These are phyloP conservation scores for Drosophila anceps DNA, from an alignment of 2,888 invertebrate genomes.

Conservation along the genomic window DNA sequence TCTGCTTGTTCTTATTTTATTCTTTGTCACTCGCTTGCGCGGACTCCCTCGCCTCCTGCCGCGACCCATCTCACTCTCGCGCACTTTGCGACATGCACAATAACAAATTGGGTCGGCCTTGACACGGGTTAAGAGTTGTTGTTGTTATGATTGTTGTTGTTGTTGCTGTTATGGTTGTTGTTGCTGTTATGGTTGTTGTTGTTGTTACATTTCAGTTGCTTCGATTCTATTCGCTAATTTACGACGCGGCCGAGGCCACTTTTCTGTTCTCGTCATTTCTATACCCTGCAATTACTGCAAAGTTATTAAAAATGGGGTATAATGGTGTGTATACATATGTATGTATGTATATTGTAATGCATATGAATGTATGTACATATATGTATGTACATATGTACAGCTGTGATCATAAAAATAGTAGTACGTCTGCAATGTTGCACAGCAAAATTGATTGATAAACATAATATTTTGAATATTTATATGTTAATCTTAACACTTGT, in stretches of 20 bases:
- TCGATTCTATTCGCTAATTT: slow-evolving; percentile 66
- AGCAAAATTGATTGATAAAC: too few species aligned
- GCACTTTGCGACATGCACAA: slow-evolving; percentile 14
- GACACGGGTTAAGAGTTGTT: slow-evolving; percentile 59
- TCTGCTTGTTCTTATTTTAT: neutral
- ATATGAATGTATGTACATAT: neutral
- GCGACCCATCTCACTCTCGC: neutral
- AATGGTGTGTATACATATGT: neutral
- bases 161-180: slow-evolving; percentile 28
- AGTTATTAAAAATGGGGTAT: neutral
- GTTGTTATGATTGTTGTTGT: slow-evolving; percentile 18
- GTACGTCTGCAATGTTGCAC: too few species aligned
- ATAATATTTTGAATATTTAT: too few species aligned
- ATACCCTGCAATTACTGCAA: slow-evolving; percentile 6
- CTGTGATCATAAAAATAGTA: too few species aligned
- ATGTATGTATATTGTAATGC: too few species aligned
- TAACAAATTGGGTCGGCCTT: slow-evolving; percentile 65
- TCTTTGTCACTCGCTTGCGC: slow-evolving; percentile 9
- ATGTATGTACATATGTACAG: too few species aligned
- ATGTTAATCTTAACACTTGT: too few species aligned
- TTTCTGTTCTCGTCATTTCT: slow-evolving; percentile 6
- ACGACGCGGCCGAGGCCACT: slow-evolving; percentile 43
- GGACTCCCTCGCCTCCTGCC: neutral
- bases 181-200: slow-evolving; percentile 28
- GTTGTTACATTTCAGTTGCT: slow-evolving; percentile 40